Evolutionary conservation across 2,888 invertebrate species (phyloP).

Genomic region (Dynastes tityus): DNA sequence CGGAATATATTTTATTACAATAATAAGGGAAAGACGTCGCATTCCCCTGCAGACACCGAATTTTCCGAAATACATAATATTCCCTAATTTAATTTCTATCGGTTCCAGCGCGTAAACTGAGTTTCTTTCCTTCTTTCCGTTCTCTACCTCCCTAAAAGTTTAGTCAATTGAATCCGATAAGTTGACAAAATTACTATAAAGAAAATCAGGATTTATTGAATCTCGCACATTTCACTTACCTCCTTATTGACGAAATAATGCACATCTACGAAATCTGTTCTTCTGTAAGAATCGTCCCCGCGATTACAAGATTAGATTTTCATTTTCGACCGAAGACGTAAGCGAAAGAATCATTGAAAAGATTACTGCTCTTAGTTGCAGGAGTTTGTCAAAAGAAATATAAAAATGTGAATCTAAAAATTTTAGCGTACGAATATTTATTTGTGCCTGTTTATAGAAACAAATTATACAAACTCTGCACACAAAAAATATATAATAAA

Average conservation of each 20-base stretch:
- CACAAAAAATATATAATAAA: too few relatives aligned
- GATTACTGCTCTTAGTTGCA: background rate
- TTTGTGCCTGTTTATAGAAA: too few relatives aligned
- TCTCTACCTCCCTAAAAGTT: slow-evolving; percentile 25
- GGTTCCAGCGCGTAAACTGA: slow-evolving; percentile 14
- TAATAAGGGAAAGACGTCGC: slow-evolving; percentile 1
- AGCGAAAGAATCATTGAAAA: slow-evolving; percentile 5
- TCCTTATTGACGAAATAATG: slow-evolving; percentile 40
- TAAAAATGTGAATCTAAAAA: too few relatives aligned
- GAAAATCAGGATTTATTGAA: slow-evolving; percentile 48
- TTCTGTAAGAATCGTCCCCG: slow-evolving; percentile 15
- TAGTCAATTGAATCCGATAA: slow-evolving; percentile 40
- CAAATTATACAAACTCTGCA: too few relatives aligned
- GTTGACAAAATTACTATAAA: slow-evolving; percentile 43
- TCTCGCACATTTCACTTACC: slow-evolving; percentile 48
- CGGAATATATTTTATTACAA: background rate
- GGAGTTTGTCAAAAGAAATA: too few relatives aligned
- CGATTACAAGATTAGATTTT: slow-evolving; percentile 42
- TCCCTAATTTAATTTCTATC: slow-evolving; percentile 32
- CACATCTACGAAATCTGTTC: slow-evolving; percentile 41
- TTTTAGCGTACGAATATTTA: too few relatives aligned
- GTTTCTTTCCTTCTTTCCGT: slow-evolving; percentile 11
- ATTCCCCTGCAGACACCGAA: slow-evolving; percentile 11
- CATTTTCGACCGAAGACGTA: slow-evolving; percentile 28
- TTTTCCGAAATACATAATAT: slow-evolving; percentile 46